phyloP scores from a whole-genome alignment of 2,113 vertebrate genomes.

The Chitala chitala region DNA sequence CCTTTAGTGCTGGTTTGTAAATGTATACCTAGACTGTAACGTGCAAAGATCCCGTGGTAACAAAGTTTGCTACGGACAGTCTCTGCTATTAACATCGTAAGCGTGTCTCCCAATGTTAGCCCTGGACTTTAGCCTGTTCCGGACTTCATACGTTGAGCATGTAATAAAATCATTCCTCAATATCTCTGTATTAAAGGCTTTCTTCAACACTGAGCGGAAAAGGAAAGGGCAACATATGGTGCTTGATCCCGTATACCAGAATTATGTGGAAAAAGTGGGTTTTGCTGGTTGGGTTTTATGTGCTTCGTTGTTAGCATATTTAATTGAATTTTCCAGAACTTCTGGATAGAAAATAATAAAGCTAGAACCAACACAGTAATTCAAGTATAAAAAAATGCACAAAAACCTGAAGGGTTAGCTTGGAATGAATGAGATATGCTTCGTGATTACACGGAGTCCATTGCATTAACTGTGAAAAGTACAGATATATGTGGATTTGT shows the following conservation, averaged over 20 bases:
- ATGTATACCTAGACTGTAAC: too few species aligned
- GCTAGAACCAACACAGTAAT: not conserved
- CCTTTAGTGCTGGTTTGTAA: too few species aligned
- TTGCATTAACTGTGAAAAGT: not conserved
- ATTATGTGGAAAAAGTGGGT: not conserved
- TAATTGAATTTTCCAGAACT: not conserved
- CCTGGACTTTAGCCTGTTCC: too few species aligned
- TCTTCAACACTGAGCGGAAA: not conserved
- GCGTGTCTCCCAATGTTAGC: too few species aligned
- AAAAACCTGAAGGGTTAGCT: not conserved
- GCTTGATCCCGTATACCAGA: too few species aligned
- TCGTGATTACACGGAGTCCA: not conserved
- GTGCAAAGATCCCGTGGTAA: too few species aligned
- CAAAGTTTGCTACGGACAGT: too few species aligned
- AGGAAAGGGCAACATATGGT: not conserved
- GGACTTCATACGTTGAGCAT: not conserved
- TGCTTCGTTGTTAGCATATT: conserved; percentile 1
- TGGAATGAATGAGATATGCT: not conserved
- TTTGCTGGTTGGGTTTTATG: conserved; percentile 12
- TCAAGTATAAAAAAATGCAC: not conserved
- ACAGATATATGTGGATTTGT: not conserved
- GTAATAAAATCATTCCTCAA: not conserved
- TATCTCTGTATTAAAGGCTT: not conserved
- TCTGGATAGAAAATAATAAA: not conserved
- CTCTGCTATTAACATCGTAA: too few species aligned